phyloP scores from a whole-genome alignment of 2,797 vertebrate species.

The Phyllotis vaccarum region DNA sequence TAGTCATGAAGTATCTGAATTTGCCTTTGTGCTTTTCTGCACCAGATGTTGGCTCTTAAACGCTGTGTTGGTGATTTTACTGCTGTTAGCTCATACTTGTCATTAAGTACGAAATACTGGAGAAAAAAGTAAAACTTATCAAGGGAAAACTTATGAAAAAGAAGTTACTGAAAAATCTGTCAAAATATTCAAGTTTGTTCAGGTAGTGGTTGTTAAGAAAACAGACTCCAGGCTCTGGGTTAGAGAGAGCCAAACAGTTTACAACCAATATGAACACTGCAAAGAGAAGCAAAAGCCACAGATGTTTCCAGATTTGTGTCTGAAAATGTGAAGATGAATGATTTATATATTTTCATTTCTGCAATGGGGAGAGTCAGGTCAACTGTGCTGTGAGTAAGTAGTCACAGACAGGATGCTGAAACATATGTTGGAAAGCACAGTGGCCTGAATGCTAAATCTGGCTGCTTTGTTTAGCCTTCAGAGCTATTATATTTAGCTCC shows the following conservation, averaged over 20 bases:
- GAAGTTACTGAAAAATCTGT: constrained; percentile 52
- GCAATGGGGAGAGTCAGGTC: constrained; percentile 76
- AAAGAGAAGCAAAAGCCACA: constrained; percentile 80
- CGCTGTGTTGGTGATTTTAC: background rate
- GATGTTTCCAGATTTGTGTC: constrained; percentile 84
- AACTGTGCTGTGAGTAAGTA: constrained; percentile 85
- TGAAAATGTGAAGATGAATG: constrained; percentile 84
- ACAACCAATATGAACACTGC: constrained; percentile 76
- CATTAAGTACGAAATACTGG: constrained; percentile 40
- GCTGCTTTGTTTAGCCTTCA: constrained; percentile 69
- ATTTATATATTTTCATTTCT: constrained; percentile 88
- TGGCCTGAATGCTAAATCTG: constrained; percentile 71
- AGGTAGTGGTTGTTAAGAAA: constrained; percentile 63
- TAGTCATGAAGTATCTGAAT: constrained; percentile 3
- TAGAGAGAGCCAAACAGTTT: background rate
- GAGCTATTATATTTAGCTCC: constrained; percentile 71
- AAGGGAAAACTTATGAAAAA: constrained; percentile 43
- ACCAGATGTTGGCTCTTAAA: background rate
- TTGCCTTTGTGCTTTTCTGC: constrained; percentile 12
- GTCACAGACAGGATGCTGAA: constrained; percentile 84
- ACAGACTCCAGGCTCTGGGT: constrained; percentile 10
- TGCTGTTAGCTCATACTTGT: constrained; percentile 17
- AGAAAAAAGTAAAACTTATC: constrained; percentile 60
- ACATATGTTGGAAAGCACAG: constrained; percentile 85
- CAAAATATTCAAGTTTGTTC: constrained; percentile 60